Evolutionary conservation across 2,888 invertebrate genomes (phyloP).

Genomic region (Heliothis peltigera): DNA sequence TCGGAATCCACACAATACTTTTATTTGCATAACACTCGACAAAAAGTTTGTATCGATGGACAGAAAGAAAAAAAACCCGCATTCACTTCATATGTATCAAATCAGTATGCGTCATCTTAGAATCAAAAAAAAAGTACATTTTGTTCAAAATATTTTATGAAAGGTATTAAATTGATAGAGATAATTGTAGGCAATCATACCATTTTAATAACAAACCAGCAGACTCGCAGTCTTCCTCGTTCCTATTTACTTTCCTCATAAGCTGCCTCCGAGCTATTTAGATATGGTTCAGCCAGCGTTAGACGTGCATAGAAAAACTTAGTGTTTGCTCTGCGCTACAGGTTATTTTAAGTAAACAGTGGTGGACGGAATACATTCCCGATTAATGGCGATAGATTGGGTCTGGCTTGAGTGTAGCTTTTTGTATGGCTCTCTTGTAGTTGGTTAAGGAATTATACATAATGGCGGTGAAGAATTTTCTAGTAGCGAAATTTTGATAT

Average conservation of each 20-base stretch:
- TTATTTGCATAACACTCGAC: too few species aligned
- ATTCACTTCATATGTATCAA: too few species aligned
- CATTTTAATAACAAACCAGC: constrained; percentile 9
- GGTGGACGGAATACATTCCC: constrained; percentile 73
- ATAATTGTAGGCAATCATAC: background rate
- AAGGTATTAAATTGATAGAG: too few species aligned
- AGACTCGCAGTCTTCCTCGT: background rate
- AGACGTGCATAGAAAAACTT: constrained; percentile 62
- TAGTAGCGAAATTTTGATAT: too few species aligned
- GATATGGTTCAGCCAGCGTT: constrained; percentile 54
- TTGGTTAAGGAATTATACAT: constrained; percentile 50
- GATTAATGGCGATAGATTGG: constrained; percentile 83
- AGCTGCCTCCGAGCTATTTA: constrained; percentile 63
- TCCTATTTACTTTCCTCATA: constrained; percentile 40
- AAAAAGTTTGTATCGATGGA: too few species aligned
- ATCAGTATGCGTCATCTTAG: too few species aligned
- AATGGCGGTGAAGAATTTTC: too few species aligned
- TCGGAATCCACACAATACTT: too few species aligned
- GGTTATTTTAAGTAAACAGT: constrained; percentile 68
- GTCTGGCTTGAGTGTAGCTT: constrained; percentile 64
- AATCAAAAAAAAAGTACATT: too few species aligned
- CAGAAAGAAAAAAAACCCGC: too few species aligned
- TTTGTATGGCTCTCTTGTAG: constrained; percentile 61
- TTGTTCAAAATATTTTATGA: too few species aligned
- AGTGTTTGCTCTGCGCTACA: constrained; percentile 57